Percentiles rank a stretch among this genome's conserved stretches.
These are phyloP conservation scores for Ostrea edulis DNA, from an alignment of 1,140 invertebrate genomes.

Conservation along the genomic window DNA sequence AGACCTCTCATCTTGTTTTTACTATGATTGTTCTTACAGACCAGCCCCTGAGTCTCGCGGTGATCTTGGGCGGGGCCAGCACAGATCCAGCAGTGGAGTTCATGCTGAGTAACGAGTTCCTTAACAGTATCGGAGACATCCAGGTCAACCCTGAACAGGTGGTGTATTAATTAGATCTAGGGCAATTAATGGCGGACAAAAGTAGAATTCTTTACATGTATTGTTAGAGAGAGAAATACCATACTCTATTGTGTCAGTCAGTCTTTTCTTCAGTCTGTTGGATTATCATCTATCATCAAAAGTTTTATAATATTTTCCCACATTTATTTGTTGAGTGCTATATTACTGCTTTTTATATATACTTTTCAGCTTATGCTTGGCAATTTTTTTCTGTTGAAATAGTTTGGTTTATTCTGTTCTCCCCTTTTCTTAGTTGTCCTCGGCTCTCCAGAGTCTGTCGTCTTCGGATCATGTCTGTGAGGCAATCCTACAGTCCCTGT, in stretches of 20 bases:
- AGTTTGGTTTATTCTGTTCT: neutral
- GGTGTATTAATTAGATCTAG: neutral
- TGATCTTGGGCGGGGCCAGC: conserved; percentile 30
- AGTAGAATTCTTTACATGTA: too few species aligned
- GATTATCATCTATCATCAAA: too few species aligned
- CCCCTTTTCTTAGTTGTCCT: conserved; percentile 20
- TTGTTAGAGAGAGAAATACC: too few species aligned
- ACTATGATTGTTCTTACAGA: conserved; percentile 21
- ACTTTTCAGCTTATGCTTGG: too few species aligned
- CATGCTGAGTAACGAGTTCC: conserved; percentile 13
- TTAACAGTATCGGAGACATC: conserved; percentile 41
- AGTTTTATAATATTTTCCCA: too few species aligned
- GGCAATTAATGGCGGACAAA: too few species aligned
- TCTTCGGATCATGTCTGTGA: conserved; percentile 7
- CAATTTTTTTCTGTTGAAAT: too few species aligned
- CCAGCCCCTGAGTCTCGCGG: conserved; percentile 45
- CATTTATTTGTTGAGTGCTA: too few species aligned
- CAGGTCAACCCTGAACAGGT: conserved; percentile 47
- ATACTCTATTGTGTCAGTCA: too few species aligned
- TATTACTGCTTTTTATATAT: too few species aligned
- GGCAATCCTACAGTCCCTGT: conserved; percentile 30
- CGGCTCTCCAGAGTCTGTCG: neutral
- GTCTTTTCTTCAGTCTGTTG: too few species aligned
- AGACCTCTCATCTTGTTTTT: too few species aligned
- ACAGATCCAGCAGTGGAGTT: conserved; percentile 38